Evolutionary conservation across 2,888 invertebrate species (phyloP).

Genomic region (Lithosia quadra): DNA sequence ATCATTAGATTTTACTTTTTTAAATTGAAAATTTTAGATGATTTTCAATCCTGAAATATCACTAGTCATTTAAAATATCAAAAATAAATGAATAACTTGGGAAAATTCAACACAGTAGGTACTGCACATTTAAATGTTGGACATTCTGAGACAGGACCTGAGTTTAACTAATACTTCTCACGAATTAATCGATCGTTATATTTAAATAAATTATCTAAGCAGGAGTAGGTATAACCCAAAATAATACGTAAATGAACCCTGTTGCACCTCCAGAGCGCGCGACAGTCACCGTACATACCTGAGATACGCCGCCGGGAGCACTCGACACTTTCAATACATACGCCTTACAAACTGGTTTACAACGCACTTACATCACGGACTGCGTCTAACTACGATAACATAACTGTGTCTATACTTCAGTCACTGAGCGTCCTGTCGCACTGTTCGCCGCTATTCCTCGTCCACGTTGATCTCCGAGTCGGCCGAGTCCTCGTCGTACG

Average conservation of each 20-base stretch:
- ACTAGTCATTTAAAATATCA: too few relatives aligned
- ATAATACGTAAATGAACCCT: conserved; percentile 74
- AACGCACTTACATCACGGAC: conserved; percentile 72
- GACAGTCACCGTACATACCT: conserved; percentile 74
- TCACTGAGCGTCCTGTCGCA: conserved; percentile 64
- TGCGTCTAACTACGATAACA: conserved; percentile 70
- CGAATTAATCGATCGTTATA: conserved; percentile 54
- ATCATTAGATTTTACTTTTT: neutral
- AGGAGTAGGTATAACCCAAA: conserved; percentile 57
- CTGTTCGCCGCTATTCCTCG: conserved; percentile 74
- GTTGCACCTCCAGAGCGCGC: conserved; percentile 66
- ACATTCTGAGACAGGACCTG: conserved; percentile 5
- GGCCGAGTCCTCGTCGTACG: conserved; percentile 84
- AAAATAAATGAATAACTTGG: neutral
- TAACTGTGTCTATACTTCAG: conserved; percentile 71
- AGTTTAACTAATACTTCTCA: conserved; percentile 69
- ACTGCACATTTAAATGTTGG: neutral
- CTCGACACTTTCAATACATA: conserved; percentile 74
- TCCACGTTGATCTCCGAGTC: conserved; percentile 86
- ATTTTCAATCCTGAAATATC: neutral
- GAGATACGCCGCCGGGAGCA: conserved; percentile 70
- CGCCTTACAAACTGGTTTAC: conserved; percentile 72
- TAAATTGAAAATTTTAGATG: too few relatives aligned
- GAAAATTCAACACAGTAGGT: neutral
- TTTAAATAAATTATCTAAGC: conserved; percentile 66